Evolutionary conservation across 2,113 vertebrate species (phyloP).

Genomic region (Panthera tigris): DNA sequence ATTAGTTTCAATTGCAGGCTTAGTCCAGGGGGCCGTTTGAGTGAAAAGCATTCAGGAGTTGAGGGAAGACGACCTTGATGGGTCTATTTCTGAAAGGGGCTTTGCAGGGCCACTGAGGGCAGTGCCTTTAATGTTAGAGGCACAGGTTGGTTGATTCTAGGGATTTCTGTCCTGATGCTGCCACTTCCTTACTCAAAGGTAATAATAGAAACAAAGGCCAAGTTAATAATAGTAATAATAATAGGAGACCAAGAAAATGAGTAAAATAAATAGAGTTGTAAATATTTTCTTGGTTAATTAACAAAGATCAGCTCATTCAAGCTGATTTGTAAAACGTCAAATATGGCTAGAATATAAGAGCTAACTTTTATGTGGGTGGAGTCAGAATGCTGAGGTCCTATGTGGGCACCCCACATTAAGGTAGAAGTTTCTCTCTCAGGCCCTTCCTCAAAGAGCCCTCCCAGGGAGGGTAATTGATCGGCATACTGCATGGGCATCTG

Average conservation of each 20-base stretch:
- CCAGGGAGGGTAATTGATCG: not conserved
- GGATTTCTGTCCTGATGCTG: not conserved
- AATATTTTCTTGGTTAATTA: not conserved
- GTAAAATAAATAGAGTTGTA: not conserved
- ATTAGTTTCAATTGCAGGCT: conserved; percentile 12
- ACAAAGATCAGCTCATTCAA: not conserved
- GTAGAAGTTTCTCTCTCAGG: not conserved
- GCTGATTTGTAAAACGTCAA: not conserved
- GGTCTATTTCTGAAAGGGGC: not conserved
- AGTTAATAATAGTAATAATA: not conserved
- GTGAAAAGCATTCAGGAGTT: not conserved
- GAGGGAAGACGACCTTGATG: not conserved
- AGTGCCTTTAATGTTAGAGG: not conserved
- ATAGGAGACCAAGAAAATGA: not conserved
- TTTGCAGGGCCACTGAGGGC: not conserved
- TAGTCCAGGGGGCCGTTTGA: not conserved
- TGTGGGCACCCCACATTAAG: not conserved
- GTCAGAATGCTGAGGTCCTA: not conserved
- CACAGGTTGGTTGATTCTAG: not conserved
- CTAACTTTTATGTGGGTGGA: not conserved
- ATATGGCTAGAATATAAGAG: not conserved
- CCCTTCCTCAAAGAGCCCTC: not conserved
- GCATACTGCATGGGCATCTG: accelerated
- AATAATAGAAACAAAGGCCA: not conserved
- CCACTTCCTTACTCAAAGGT: not conserved